phyloP scores from a whole-genome alignment of 2,888 invertebrate species.

The Marronus borbonicus region DNA sequence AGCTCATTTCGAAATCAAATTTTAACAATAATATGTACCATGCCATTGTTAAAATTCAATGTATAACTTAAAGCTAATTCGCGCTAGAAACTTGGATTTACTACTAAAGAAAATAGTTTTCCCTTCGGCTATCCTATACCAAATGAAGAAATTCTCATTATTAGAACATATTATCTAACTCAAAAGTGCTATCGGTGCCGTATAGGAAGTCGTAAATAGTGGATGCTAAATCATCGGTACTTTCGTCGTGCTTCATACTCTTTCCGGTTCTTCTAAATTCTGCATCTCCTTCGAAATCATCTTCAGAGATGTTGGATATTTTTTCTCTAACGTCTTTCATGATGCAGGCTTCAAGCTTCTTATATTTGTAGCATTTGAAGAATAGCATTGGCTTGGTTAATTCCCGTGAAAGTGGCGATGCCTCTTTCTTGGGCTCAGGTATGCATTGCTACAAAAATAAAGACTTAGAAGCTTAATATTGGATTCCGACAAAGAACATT shows the following conservation, averaged over 20 bases:
- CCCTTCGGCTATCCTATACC: constrained; percentile 8
- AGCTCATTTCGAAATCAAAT: constrained; percentile 61
- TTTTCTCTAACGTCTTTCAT: constrained; percentile 81
- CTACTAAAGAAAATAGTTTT: constrained; percentile 8
- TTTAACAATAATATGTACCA: constrained; percentile 64
- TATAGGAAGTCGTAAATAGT: constrained; percentile 78
- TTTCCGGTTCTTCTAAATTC: constrained; percentile 73
- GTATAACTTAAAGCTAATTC: not conserved
- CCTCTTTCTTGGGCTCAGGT: constrained; percentile 77
- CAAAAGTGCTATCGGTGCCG: constrained; percentile 73
- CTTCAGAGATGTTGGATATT: constrained; percentile 73
- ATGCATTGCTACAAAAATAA: constrained; percentile 76
- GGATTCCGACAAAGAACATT: not conserved
- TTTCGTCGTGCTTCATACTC: constrained; percentile 70
- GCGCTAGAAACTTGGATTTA: no score
- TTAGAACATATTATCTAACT: constrained; percentile 71
- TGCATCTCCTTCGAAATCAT: constrained; percentile 72
- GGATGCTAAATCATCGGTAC: constrained; percentile 74
- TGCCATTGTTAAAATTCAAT: constrained; percentile 68
- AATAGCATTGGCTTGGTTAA: constrained; percentile 81
- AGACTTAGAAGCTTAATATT: not conserved
- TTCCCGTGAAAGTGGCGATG: constrained; percentile 77
- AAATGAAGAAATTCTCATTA: not conserved
- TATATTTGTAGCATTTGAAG: constrained; percentile 83
- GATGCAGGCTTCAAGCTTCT: constrained; percentile 81